Evolutionary conservation across 2,113 vertebrate genomes (phyloP).

Genomic region (Trematocara nigrifrons): DNA sequence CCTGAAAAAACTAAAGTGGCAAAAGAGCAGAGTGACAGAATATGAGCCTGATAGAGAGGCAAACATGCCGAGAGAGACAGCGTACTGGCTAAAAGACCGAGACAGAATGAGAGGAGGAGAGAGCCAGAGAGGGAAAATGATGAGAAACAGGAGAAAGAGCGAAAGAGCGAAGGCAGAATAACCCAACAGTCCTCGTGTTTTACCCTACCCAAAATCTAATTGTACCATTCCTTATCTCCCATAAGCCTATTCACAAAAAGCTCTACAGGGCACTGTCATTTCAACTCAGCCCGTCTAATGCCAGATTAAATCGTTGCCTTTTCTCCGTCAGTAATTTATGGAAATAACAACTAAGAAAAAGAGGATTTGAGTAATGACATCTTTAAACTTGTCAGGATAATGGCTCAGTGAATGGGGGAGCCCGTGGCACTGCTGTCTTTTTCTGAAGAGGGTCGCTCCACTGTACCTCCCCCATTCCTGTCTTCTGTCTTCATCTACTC

Average conservation of each 20-base stretch:
- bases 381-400: slow-evolving; percentile 71
- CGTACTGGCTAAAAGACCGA: not conserved
- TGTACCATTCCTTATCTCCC: slow-evolving; percentile 67
- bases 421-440: slow-evolving; percentile 47
- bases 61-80: not conserved
- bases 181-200: slow-evolving; percentile 23
- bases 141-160: not conserved
- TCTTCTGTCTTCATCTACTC: slow-evolving; percentile 16
- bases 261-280: slow-evolving; percentile 68
- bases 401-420: slow-evolving; percentile 49
- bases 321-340: slow-evolving; percentile 71
- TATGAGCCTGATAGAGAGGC: not conserved
- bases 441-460: slow-evolving; percentile 44
- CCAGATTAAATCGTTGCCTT: slow-evolving; percentile 69
- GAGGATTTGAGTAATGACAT: slow-evolving; percentile 78
- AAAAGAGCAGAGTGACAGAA: not conserved
- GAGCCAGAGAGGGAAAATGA: not conserved
- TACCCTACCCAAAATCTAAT: slow-evolving; percentile 63
- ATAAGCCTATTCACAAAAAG: slow-evolving; percentile 68
- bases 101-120: not conserved
- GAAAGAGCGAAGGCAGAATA: slow-evolving; percentile 2
- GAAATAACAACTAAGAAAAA: slow-evolving; percentile 75
- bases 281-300: slow-evolving; percentile 62
- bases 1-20: not conserved
- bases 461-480: slow-evolving; percentile 19